Base-by-base conservation (phyloP, 2,888 invertebrate species). In the Suillia variegata region DNA sequence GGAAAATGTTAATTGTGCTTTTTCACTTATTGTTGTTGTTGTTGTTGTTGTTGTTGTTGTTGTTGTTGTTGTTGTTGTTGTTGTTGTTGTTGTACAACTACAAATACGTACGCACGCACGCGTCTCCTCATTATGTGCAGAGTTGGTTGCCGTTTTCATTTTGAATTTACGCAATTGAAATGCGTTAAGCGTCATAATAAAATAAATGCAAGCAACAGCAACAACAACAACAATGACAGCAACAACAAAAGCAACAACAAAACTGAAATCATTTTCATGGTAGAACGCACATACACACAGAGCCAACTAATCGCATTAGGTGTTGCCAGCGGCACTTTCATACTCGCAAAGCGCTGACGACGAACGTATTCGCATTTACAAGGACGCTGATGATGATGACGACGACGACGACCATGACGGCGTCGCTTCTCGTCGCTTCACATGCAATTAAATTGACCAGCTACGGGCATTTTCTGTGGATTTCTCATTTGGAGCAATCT, bases 1-100 rank as follows among this genome's bases (percentile, higher is more conserved):
- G 38, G n/a, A 38, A 38, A 38, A 38, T 38, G 38, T 38, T 38
- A 38, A 38, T 38, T 38, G 38, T 38, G 38, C 38, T n/a, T 38
- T 38, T 38, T 38, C 38, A 5, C 15, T n/a, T n/a, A 26, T 26
- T 26, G 26, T 10, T 5, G 5, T 26, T 10, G 10, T 26, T 26
- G 26, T 26, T n/a, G n/a, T n/a, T n/a, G n/a, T n/a, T n/a, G n/a
- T n/a, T n/a, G n/a, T n/a, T n/a, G n/a, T n/a, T n/a, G n/a, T n/a
- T n/a, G n/a, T n/a, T n/a, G n/a, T n/a, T n/a, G n/a, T n/a, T n/a
- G n/a, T n/a, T n/a, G n/a, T n/a, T n/a, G n/a, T n/a, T n/a, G n/a
- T n/a, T n/a, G n/a, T n/a, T n/a, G n/a, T n/a, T n/a, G n/a, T n/a
- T n/a, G n/a, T n/a, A n/a, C n/a, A n/a, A n/a, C n/a, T n/a, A n/a